These are phyloP conservation scores for Petroica traversi DNA, from an alignment of 2,113 vertebrate species.

Conservation along the genomic window DNA sequence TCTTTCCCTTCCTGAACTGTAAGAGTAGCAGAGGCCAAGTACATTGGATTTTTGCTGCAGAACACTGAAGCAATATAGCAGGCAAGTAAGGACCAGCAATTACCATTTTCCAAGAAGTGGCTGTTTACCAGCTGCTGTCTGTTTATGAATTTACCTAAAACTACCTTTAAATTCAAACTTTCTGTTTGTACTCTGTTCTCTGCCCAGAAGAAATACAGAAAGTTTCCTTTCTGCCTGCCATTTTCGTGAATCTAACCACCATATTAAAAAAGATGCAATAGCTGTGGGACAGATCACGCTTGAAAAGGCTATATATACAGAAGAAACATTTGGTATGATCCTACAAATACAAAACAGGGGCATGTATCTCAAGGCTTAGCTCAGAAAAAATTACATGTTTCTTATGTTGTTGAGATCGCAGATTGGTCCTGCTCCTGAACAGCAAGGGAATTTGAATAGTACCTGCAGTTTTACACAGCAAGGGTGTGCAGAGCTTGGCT, in stretches of 20 bases:
- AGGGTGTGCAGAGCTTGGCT: neutral
- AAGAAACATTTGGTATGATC: neutral
- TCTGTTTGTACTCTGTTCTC: neutral
- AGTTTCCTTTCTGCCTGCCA: neutral
- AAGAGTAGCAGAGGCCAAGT: neutral
- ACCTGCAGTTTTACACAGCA: neutral
- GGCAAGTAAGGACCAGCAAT: neutral
- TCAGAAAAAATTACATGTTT: neutral
- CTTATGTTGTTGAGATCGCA: fast-evolving
- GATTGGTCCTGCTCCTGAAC: neutral
- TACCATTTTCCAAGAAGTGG: neutral
- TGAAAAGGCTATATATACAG: neutral
- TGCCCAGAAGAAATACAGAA: neutral
- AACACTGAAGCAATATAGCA: neutral
- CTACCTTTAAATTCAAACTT: neutral
- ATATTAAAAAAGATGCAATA: neutral
- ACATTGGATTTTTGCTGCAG: neutral
- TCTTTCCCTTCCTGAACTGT: neutral
- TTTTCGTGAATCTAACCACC: neutral
- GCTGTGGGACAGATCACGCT: neutral
- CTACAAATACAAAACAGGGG: neutral
- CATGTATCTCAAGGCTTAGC: neutral
- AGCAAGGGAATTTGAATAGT: neutral
- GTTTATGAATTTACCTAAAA: neutral
- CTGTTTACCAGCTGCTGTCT: neutral